These are phyloP conservation scores for Petrophora chlorosata DNA, from an alignment of 2,888 invertebrate genomes.

Conservation along the genomic window DNA sequence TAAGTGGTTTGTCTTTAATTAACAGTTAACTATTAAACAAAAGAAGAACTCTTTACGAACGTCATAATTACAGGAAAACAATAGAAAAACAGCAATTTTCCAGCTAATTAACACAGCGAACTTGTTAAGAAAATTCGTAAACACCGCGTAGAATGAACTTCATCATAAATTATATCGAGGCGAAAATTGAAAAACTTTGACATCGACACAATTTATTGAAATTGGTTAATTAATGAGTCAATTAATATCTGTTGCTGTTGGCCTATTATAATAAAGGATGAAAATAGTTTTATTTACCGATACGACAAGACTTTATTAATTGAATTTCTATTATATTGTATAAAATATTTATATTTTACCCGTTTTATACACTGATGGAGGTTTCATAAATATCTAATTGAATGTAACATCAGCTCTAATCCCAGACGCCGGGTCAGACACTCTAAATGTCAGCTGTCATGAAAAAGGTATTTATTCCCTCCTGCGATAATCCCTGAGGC, in stretches of 20 bases:
- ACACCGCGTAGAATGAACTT: conserved; percentile 30
- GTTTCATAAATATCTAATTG: conserved; percentile 32
- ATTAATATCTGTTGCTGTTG: conserved; percentile 32
- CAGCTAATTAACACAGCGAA: conserved; percentile 37
- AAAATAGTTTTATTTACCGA: not conserved
- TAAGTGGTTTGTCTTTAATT: conserved; percentile 20
- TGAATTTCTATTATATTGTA: too few relatives aligned
- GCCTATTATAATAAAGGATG: conserved; percentile 16
- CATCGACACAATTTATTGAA: conserved; percentile 32
- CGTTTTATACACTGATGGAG: conserved; percentile 19
- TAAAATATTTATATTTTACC: not conserved
- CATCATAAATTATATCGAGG: conserved; percentile 31
- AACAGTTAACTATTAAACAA: conserved; percentile 26
- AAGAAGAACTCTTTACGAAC: conserved; percentile 27
- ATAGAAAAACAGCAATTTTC: conserved; percentile 37
- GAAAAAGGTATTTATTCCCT: conserved; percentile 33
- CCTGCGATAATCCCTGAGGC: conserved; percentile 15
- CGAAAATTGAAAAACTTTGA: conserved; percentile 43
- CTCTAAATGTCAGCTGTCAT: conserved; percentile 33
- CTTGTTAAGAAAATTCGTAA: conserved; percentile 32
- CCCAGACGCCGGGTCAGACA: conserved; percentile 27
- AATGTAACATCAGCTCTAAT: conserved; percentile 28
- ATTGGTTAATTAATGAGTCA: conserved; percentile 38
- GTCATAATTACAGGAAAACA: conserved; percentile 23
- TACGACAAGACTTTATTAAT: not conserved